Conservation (phyloP, 30 jellyfish, hydroid and myxozoan species). For the Chironex yamaguchii region DNA sequence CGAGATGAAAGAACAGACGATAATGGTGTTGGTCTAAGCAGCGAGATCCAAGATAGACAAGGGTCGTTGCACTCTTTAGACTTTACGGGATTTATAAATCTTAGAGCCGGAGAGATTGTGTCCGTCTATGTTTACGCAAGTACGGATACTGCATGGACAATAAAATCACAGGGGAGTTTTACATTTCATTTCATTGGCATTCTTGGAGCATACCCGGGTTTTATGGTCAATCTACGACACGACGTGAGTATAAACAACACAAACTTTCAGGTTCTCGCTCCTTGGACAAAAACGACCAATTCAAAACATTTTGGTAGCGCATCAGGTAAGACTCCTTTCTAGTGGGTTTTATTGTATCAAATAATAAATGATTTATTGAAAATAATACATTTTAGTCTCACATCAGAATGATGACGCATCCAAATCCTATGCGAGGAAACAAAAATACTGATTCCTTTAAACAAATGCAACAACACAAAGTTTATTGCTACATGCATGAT, state of each 20-base stretch:
- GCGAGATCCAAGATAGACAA: constrained; percentile 41
- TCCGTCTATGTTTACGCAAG: constrained; percentile 64
- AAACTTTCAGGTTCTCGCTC: background rate
- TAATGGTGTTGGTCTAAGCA: constrained; percentile 41
- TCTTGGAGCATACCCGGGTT: constrained; percentile 90
- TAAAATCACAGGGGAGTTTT: constrained; percentile 60
- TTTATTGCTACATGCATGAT: too few species aligned
- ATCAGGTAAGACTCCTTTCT: constrained; percentile 85
- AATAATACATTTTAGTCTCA: too few species aligned
- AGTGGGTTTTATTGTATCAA: too few species aligned
- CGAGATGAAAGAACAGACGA: constrained; percentile 57
- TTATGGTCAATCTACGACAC: constrained; percentile 55
- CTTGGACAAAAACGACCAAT: constrained; percentile 77
- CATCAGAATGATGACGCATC: too few species aligned
- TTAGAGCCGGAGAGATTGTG: constrained; percentile 84
- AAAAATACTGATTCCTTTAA: too few species aligned
- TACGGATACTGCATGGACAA: constrained; percentile 61
- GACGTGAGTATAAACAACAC: background rate
- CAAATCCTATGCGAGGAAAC: too few species aligned
- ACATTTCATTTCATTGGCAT: constrained; percentile 83
- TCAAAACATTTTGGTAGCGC: constrained; percentile 78
- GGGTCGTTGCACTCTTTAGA: constrained; percentile 73
- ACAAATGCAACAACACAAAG: too few species aligned
- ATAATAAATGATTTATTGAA: too few species aligned
- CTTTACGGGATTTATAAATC: constrained; percentile 77